Percentiles rank a stretch among this genome's conserved stretches.
These are phyloP conservation scores for Epinephelus fuscoguttatus DNA, from an alignment of 2,113 vertebrate genomes.

Conservation along the genomic window DNA sequence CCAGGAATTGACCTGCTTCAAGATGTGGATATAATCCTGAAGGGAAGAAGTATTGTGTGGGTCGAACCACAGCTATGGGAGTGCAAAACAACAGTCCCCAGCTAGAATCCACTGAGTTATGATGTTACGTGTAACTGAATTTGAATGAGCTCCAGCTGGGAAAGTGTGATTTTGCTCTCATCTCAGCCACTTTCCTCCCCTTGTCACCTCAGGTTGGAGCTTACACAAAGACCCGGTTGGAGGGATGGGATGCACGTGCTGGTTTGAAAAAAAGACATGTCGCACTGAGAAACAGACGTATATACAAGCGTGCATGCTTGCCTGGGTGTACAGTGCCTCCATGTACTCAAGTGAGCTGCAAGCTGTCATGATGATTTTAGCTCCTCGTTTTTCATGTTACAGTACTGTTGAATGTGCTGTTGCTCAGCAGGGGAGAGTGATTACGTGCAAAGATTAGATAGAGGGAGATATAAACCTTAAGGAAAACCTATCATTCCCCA, in stretches of 20 bases:
- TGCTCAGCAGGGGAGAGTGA: slow-evolving; percentile 59
- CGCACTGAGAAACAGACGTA: slow-evolving; percentile 43
- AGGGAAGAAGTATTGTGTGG: slow-evolving; percentile 3
- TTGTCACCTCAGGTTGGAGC: slow-evolving; percentile 26
- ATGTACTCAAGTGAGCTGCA: slow-evolving; percentile 65
- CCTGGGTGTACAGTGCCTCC: slow-evolving; percentile 33
- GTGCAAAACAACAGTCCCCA: slow-evolving; percentile 35
- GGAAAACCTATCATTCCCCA: slow-evolving; percentile 62
- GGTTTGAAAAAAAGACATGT: slow-evolving; percentile 42
- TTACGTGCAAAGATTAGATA: slow-evolving; percentile 75
- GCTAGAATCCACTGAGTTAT: slow-evolving; percentile 51
- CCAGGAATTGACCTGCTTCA: slow-evolving; percentile 51
- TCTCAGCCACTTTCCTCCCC: slow-evolving; percentile 22
- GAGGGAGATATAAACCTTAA: slow-evolving; percentile 58
- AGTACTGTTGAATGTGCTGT: slow-evolving; percentile 57
- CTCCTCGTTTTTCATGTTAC: slow-evolving; percentile 73
- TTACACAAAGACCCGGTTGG: slow-evolving; percentile 10
- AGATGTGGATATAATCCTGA: slow-evolving; percentile 38
- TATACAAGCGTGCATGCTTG: slow-evolving; percentile 35
- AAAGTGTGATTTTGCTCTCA: slow-evolving; percentile 32
- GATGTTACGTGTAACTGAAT: slow-evolving; percentile 53
- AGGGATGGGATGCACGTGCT: neutral
- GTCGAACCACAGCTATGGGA: slow-evolving; percentile 36
- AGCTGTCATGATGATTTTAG: slow-evolving; percentile 67
- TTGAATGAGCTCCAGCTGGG: slow-evolving; percentile 47